These are phyloP conservation scores for Phragmatobia fuliginosa DNA, from an alignment of 2,888 invertebrate species.

Conservation along the genomic window DNA sequence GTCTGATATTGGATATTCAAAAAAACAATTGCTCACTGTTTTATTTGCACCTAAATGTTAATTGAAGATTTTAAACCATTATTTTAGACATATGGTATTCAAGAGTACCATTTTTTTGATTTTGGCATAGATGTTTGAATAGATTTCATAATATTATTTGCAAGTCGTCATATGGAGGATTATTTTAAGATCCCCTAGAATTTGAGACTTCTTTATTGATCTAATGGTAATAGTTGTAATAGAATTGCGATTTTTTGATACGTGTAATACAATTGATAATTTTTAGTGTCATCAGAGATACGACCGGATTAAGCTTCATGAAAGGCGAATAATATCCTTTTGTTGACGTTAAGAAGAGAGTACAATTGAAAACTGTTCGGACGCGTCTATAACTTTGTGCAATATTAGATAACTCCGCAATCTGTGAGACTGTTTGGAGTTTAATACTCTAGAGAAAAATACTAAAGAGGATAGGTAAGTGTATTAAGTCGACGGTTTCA, in stretches of 20 bases:
- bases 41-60: constrained; percentile 13
- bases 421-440: constrained; percentile 24
- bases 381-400: constrained; percentile 10
- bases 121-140: not conserved
- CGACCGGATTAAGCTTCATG: not conserved
- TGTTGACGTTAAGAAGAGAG: not conserved
- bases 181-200: not conserved
- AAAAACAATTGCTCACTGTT: constrained; percentile 13
- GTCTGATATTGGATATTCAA: constrained; percentile 36
- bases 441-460: constrained; percentile 24
- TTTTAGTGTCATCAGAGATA: constrained; percentile 9
- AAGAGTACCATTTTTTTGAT: not conserved
- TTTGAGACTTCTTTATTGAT: not conserved
- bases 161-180: not conserved
- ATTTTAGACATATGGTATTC: too few species aligned
- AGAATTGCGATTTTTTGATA: constrained; percentile 16
- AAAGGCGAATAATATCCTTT: constrained; percentile 10
- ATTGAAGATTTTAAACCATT: too few species aligned
- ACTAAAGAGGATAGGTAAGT: constrained; percentile 29
- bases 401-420: constrained; percentile 18
- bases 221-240: too few species aligned
- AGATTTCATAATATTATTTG: not conserved
- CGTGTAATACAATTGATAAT: not conserved
- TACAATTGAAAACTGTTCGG: not conserved
- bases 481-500: constrained; percentile 38